A percentile compares a stretch with the other conserved stretches of the same genome.
These are phyloP conservation scores for Tenodera sinensis DNA, from an alignment of 2,888 invertebrate genomes.

Conservation along the genomic window DNA sequence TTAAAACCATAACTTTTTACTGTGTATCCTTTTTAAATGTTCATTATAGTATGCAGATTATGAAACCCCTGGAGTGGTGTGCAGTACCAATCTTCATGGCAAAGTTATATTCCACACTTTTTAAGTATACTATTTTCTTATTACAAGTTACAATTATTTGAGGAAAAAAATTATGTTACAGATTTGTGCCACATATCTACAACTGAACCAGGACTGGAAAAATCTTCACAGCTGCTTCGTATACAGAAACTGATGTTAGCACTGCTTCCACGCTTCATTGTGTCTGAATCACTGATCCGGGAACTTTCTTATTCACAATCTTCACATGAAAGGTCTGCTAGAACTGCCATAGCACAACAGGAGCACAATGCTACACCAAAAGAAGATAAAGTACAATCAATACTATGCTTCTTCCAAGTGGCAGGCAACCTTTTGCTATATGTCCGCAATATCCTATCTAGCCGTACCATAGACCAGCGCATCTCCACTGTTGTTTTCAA, in stretches of 20 bases:
- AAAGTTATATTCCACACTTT: no score
- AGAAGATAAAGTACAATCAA: constrained; percentile 15
- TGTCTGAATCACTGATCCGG: constrained; percentile 45
- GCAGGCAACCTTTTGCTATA: constrained; percentile 69
- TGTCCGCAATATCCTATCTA: constrained; percentile 62
- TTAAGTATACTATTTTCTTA: no score
- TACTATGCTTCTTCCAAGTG: constrained; percentile 51
- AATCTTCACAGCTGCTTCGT: constrained; percentile 48
- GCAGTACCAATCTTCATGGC: no score
- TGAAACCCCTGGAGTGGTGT: no score
- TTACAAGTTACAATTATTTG: no score
- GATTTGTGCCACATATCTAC: constrained; percentile 18
- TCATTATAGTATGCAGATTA: no score
- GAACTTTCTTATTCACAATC: constrained; percentile 41
- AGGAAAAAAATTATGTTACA: background rate
- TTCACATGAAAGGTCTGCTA: constrained; percentile 26
- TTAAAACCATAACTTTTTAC: no score
- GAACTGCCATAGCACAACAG: background rate
- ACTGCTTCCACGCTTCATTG: constrained; percentile 66
- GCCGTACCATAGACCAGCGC: constrained; percentile 51
- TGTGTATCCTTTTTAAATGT: no score
- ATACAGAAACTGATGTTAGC: constrained; percentile 72
- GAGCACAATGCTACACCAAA: background rate
- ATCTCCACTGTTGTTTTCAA: constrained; percentile 53
- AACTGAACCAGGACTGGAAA: constrained; percentile 37